Evolutionary conservation across 2,797 vertebrate species (phyloP).

Genomic region (Onychomys arenicola): DNA sequence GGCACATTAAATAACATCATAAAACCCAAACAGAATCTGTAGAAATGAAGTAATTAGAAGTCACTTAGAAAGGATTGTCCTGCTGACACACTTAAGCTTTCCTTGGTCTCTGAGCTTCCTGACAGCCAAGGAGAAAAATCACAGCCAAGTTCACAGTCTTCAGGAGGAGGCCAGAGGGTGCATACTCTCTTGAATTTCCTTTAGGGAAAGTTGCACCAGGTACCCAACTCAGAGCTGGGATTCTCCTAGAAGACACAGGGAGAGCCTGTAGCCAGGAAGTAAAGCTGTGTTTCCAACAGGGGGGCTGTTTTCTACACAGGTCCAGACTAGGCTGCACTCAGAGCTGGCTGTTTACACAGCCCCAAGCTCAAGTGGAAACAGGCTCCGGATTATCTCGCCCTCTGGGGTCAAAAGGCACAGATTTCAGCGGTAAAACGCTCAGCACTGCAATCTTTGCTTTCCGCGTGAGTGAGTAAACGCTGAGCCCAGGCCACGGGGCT

Average conservation of each 20-base stretch:
- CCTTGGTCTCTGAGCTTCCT: constrained; percentile 36
- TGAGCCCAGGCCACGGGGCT: constrained; percentile 71
- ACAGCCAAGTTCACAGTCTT: neutral
- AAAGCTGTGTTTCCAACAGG: accelerated
- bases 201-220: too few relatives aligned
- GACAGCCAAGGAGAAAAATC: constrained; percentile 17
- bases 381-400: constrained; percentile 78
- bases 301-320: neutral
- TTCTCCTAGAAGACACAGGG: neutral
- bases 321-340: neutral
- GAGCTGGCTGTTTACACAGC: constrained; percentile 30
- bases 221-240: accelerated
- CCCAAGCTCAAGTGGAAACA: constrained; percentile 82
- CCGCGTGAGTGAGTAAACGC: constrained; percentile 89
- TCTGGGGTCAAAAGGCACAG: constrained; percentile 86
- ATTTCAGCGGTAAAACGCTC: constrained; percentile 86
- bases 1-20: neutral
- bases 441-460: constrained; percentile 86
- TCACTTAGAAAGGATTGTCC: neutral
- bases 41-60: neutral
- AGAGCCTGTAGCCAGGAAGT: neutral
- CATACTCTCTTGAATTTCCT: neutral
- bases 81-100: neutral
- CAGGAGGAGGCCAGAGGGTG: neutral
- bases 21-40: neutral